phyloP scores from a whole-genome alignment of 37 sponge, comb jelly and placozoan genomes.

The Beroe ovata region DNA sequence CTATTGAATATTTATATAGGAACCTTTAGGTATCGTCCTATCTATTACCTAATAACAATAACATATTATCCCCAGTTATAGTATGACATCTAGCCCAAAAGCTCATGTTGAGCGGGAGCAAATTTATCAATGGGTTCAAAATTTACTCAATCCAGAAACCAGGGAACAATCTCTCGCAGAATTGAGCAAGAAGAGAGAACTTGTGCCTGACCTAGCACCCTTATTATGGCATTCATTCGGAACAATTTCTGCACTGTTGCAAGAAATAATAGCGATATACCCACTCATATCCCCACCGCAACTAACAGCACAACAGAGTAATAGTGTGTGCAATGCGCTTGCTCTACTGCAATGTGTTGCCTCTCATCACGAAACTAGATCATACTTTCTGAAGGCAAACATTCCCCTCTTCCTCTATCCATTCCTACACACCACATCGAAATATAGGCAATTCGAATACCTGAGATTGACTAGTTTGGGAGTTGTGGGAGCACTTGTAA shows the following conservation, averaged over 20 bases:
- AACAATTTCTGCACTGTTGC: constrained; percentile 90
- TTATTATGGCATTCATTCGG: constrained; percentile 96
- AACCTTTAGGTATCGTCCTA: too few species aligned
- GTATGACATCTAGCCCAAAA: constrained; percentile 38
- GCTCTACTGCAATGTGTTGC: constrained; percentile 97
- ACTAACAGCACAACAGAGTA: constrained; percentile 92
- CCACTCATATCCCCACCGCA: constrained; percentile 94
- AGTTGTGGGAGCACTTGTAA: constrained; percentile 96
- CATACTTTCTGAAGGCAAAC: constrained; percentile 89
- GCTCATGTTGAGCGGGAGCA: constrained; percentile 60
- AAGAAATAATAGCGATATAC: constrained; percentile 94
- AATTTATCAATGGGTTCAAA: constrained; percentile 83
- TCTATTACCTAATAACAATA: not conserved
- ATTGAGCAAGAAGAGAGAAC: constrained; percentile 90
- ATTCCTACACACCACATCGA: constrained; percentile 93
- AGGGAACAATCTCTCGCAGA: constrained; percentile 86
- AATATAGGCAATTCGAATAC: constrained; percentile 92
- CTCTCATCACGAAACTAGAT: constrained; percentile 92
- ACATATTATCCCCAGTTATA: not conserved
- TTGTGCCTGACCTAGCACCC: constrained; percentile 89
- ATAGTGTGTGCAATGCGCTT: constrained; percentile 97
- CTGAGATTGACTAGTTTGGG: constrained; percentile 93
- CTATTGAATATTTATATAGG: too few species aligned
- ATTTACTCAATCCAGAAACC: constrained; percentile 75
- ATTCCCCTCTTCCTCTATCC: constrained; percentile 95